Base-by-base conservation (phyloP, 1,140 invertebrate species). In the Aphelenchoides fujianensis region DNA sequence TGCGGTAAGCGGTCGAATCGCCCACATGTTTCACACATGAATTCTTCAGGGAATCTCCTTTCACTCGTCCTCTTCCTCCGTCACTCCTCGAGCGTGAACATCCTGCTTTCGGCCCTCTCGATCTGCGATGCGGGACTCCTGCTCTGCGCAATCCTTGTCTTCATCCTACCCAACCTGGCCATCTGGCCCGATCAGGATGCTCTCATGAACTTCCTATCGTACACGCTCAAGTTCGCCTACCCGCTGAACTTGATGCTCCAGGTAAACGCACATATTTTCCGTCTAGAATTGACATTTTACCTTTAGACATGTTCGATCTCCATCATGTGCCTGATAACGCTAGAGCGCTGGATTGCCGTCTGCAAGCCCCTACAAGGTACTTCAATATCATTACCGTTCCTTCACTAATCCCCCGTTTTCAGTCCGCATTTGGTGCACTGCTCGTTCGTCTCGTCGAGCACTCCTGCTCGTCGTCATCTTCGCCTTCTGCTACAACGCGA, bases 181-280 rank as follows among this genome's bases (percentile, higher is more conserved):
- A 63, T 74, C 19, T 80, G 67, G 75, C 57, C 30, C 23, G 34
- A 57, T 41, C 41, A 27, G 27, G 55, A 70, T 16, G 64, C 52
- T 35, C 35, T 35, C 32, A 31, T 48, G 48, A 32, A 69, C 57
- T 75, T 78, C 19, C 62, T 79, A 32, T 68, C 81, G 2, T 76
- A 77, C 63, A 64, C 79, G 12, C 71, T 82, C 1, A 82, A 82
- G 35, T 80, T 75, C 62, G 76, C 82, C 23, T 82, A 82, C 66
- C 80, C 80, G 54, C 57, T 82, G 23, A 83, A 83, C 61, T 67
- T 82, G 53, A 82, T 77, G 63, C 76, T 82, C 68, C 79, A n/a
- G n/a, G n/a, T n/a, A n/a, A n/a, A n/a, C n/a, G n/a, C n/a, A n/a
- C n/a, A n/a, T n/a, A n/a, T n/a, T n/a, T n/a, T n/a, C n/a, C n/a